phyloP scores from a whole-genome alignment of 1,140 invertebrate species.

The Scylla paramamosain region DNA sequence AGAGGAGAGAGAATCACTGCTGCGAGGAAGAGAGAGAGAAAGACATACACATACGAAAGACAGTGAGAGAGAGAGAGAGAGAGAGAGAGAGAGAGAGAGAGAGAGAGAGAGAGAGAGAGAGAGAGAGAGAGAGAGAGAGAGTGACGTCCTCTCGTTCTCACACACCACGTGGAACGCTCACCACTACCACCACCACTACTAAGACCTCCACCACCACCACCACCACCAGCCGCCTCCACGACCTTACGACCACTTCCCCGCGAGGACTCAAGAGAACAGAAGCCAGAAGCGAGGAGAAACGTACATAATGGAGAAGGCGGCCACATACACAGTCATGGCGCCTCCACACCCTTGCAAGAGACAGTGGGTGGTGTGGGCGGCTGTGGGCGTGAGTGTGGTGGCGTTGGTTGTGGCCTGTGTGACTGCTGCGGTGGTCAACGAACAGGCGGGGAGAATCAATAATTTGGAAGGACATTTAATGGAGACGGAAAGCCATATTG shows the following conservation, averaged over 20 bases:
- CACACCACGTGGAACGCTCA: background rate
- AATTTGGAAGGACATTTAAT: constrained; percentile 25
- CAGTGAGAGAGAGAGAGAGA: constrained; percentile 1
- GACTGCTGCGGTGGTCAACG: constrained; percentile 35
- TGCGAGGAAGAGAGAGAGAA: background rate
- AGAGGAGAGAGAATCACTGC: background rate
- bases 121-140: too few relatives aligned
- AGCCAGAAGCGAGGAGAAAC: too few relatives aligned
- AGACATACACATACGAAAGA: background rate
- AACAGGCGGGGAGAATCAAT: constrained; percentile 2
- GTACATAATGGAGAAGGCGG: constrained; percentile 46
- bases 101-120: background rate
- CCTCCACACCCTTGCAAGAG: constrained; percentile 37
- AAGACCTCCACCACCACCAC: background rate
- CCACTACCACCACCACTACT: constrained; percentile 1
- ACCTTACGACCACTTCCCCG: too few relatives aligned
- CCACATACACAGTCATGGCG: constrained; percentile 55
- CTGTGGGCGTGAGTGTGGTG: constrained; percentile 52
- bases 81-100: constrained; percentile 27
- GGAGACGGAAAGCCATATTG: constrained; percentile 54
- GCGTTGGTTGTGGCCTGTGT: constrained; percentile 55
- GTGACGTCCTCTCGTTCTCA: too few relatives aligned
- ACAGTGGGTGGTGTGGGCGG: constrained; percentile 52
- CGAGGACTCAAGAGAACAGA: too few relatives aligned
- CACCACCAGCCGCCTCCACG: too few relatives aligned